Conservation (phyloP, 1,140 invertebrate genomes). For the Aphidius ervi region DNA sequence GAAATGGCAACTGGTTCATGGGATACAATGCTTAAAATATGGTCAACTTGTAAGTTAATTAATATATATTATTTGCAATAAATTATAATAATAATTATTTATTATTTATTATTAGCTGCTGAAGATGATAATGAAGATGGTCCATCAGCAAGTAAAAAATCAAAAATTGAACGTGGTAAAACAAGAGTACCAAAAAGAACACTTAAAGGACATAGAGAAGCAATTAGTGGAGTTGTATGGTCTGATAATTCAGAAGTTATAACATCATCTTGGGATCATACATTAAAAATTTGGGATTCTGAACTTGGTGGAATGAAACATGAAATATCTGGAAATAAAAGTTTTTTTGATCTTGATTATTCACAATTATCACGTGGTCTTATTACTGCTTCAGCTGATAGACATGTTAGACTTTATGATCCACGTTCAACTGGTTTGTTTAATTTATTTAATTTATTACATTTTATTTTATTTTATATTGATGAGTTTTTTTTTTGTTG, state of each 20-base stretch:
- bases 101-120: slow-evolving; percentile 21
- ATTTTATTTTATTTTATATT: neutral
- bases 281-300: slow-evolving; percentile 90
- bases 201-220: slow-evolving; percentile 88
- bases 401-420: slow-evolving; percentile 87
- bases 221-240: slow-evolving; percentile 82
- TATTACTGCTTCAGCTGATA: slow-evolving; percentile 84
- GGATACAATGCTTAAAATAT: slow-evolving; percentile 80
- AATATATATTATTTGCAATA: too few species aligned
- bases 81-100: too few species aligned
- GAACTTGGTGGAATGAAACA: slow-evolving; percentile 76
- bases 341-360: slow-evolving; percentile 83
- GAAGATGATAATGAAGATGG: slow-evolving; percentile 46
- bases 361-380: slow-evolving; percentile 71
- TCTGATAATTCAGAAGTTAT: slow-evolving; percentile 69
- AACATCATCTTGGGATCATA: slow-evolving; percentile 94
- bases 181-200: slow-evolving; percentile 70
- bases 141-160: slow-evolving; percentile 52
- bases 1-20: slow-evolving; percentile 87
- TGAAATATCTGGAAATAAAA: slow-evolving; percentile 83
- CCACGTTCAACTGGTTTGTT: slow-evolving; percentile 74
- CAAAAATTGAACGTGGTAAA: slow-evolving; percentile 44
- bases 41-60: slow-evolving; percentile 55
- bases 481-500: neutral
- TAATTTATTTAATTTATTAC: slow-evolving; percentile 7